These are phyloP conservation scores for Propithecus perrieri DNA, from an alignment of 2,797 vertebrate species.

Conservation along the genomic window DNA sequence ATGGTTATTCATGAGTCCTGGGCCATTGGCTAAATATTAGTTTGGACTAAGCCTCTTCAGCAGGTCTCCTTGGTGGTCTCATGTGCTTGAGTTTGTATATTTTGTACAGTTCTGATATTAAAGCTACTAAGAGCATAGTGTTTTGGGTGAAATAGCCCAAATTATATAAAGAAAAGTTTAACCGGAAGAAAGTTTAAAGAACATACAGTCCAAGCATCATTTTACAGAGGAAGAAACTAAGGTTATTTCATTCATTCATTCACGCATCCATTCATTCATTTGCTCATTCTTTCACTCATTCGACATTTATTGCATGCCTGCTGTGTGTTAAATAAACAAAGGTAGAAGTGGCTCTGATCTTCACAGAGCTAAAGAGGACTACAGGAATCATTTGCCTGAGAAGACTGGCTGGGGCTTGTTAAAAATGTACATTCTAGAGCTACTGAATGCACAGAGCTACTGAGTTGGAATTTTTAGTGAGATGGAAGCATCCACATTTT, in stretches of 20 bases:
- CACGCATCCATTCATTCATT: background rate
- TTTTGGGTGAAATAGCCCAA: constrained; percentile 13
- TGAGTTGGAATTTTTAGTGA: background rate
- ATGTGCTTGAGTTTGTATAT: background rate
- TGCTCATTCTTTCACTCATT: background rate
- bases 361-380: background rate
- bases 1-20: background rate
- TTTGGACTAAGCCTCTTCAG: background rate
- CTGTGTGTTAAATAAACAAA: background rate
- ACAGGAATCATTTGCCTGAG: background rate
- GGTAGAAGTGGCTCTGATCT: background rate
- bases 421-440: background rate
- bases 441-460: background rate
- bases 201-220: background rate
- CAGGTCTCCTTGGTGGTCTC: background rate
- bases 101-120: background rate
- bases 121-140: background rate
- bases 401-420: background rate
- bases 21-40: background rate
- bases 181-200: background rate
- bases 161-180: constrained; percentile 15
- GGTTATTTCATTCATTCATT: background rate
- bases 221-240: background rate
- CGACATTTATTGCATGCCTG: background rate
- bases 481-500: background rate